Evolutionary conservation across 1,140 invertebrate genomes (phyloP), one percentile per base, ranked within the genome.

Genomic region (Bradynema listronoti): DNA sequence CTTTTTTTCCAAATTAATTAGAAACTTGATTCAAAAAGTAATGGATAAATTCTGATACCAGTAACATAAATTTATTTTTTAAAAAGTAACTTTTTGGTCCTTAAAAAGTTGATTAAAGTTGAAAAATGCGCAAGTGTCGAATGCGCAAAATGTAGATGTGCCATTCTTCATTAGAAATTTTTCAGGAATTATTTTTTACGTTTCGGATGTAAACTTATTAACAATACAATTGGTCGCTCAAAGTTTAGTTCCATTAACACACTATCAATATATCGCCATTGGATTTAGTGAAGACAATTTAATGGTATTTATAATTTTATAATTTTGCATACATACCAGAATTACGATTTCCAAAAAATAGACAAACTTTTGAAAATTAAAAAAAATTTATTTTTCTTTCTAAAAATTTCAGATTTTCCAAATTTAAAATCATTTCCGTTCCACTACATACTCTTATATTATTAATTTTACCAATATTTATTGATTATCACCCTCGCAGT

Each of bases 201-300:
- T 73, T 0, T 56, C 55, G 19, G 65, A 51, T 11, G 47, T 36
- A 33, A 72, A 73, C 52, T 46, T 58, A 43, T 53, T 72, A 9
- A 68, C 49, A 29, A 47, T 72, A 29, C 49, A 69, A 64, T 36
- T 72, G 32, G 51, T 61, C n/a, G 68, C 68, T 19, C 29, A 27
- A 24, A 49, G 27, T 16, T 42, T 73, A 16, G 22, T 69, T n/a
- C 68, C 68, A 32, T 41, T 65, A 34, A 54, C 62, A 14, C 58
- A 42, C 4, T 52, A 69, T 14, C 68, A 70, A 34, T 70, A 72
- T 33, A 59, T 70, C 29, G 69, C 68, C 14, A 65, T 70, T 16
- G 68, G 65, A n/a, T 70, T 72, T 66, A 54, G 45, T 47, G 43
- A 66, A 9, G 68, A 70, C 55, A 43, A 50, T 7, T 25, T 47